Evolutionary conservation across 37 sponge, comb jelly and placozoan species (phyloP), one percentile per base, ranked within the genome.

Genomic region (Beroe forskalii): DNA sequence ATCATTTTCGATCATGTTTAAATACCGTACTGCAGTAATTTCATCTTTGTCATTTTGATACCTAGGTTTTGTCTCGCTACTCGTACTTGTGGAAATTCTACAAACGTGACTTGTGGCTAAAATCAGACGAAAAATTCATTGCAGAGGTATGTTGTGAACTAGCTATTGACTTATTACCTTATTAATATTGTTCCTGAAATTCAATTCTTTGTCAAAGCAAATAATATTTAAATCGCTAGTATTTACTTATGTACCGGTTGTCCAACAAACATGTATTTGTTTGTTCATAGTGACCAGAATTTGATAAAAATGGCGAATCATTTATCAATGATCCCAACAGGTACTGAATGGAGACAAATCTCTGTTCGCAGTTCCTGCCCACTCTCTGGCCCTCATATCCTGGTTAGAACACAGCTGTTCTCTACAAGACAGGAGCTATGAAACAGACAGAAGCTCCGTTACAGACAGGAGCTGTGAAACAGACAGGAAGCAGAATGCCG

Each of bases 61-160:
- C 24, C 17, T 37, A 69, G 72, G 72, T 69, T 2, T 33, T 69
- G 38, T 69, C 72, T 1, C 35, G 72, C 12, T 69, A 69, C 32
- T 69, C 72, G 28, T 69, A 69, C 32, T 37, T 69, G 0, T 69
- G 72, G 72, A 69, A 69, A 69, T 12, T 69, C 1, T 69, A 69
- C 32, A 69, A 36, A 69, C 19, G 32, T 32, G 72, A 69, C 1
- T 17, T 36, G 17, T 69, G 72, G 72, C 28, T 32, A 32, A 14
- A 33, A 3, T 27, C 72, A 9, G 72, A 69, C 39, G 32, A 35
- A 35, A 28, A 69, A 9, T 69, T 69, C 19, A 37, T 69, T 14
- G 2, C 32, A 14, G 32, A 69, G 36, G 66, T 63, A 63, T n/a
- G n/a, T n/a, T n/a, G n/a, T n/a, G n/a, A n/a, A n/a, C n/a, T n/a